Base-by-base conservation (phyloP, 2,113 vertebrate species). In the Laterallus jamaicensis region DNA sequence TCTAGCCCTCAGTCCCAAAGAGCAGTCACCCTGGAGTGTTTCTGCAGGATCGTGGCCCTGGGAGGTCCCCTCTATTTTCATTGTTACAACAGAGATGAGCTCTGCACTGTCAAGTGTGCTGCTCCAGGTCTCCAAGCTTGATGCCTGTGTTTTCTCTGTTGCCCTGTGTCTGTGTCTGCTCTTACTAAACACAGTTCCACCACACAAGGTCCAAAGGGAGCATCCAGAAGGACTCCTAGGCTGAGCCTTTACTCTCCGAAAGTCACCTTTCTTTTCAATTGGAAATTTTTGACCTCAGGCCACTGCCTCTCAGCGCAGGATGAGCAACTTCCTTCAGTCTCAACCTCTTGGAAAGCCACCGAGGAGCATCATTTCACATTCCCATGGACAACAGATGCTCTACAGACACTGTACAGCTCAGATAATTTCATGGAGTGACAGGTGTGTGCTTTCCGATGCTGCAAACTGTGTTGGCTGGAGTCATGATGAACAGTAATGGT, bases 1-100 rank as follows among this genome's bases (percentile, higher is more conserved):
- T 81, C 28, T 21, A 67, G 42, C 42, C 79, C 31, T 71, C 56
- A 39, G 11, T 54, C 25, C 14, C 21, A n/a, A 63, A 50, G 12
- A 75, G 1, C 0, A 0, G 55, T 52, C 6, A 6, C 19, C 11
- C 22, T 20, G 56, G 29, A 35, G 13, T 14, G 35, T 3, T 66
- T 6, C 52, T 74, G 47, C 52, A 67, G 32, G 17, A 9, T 35
- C 28, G n/a, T 68, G 67, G 19, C 42, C 82, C 54, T 90, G 42
- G 17, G 28, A 66, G 11, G 13, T 47, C 21, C 3, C 1, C 5
- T 6, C 10, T 40, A 19, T 31, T 70, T 70, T 81, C 85, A 54
- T 9, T 66, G 35, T 29, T 58, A 15, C 1, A 13, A 18, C 6
- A 71, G 60, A 80, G 47, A 35, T 29, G 25, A 82, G 22, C 49